These are phyloP conservation scores for Polypterus senegalus DNA, from an alignment of 2,113 vertebrate genomes.

Conservation along the genomic window DNA sequence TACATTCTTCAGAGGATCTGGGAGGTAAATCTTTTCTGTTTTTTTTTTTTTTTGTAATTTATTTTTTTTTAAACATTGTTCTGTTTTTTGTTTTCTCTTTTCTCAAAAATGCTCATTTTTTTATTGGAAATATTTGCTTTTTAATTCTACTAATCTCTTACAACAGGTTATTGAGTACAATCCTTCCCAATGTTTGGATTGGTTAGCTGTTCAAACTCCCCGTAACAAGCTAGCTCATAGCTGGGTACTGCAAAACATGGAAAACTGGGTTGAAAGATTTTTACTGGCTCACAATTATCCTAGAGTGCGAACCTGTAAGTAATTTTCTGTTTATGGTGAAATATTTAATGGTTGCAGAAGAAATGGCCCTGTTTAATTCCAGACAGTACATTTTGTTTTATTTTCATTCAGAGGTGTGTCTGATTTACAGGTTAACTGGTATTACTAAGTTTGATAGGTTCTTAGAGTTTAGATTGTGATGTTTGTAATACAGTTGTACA, in stretches of 20 bases:
- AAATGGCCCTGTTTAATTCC: neutral
- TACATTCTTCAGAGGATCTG: constrained; percentile 98
- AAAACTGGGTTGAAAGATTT: constrained; percentile 97
- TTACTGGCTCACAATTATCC: constrained; percentile 97
- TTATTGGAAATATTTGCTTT: too few species aligned
- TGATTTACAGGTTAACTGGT: too few species aligned
- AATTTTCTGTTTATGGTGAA: constrained; percentile 3
- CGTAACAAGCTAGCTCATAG: constrained; percentile 95
- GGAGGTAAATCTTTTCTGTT: constrained; percentile 69
- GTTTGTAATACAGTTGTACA: too few species aligned
- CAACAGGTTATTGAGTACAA: constrained; percentile 93
- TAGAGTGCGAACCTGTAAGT: constrained; percentile 93
- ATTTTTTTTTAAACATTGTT: constrained; percentile 9
- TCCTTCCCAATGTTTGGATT: constrained; percentile 95
- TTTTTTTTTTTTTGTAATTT: constrained; percentile 8
- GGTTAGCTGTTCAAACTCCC: constrained; percentile 93
- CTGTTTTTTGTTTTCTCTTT: neutral
- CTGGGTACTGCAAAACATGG: constrained; percentile 99
- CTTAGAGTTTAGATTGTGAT: too few species aligned
- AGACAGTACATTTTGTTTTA: neutral
- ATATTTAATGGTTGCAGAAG: neutral
- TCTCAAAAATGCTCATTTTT: too few species aligned
- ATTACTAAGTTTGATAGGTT: too few species aligned
- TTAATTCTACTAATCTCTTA: constrained; percentile 6
- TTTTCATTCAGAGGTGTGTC: neutral